Conservation (phyloP, 2,888 invertebrate species). For the Esperia sulphurella region DNA sequence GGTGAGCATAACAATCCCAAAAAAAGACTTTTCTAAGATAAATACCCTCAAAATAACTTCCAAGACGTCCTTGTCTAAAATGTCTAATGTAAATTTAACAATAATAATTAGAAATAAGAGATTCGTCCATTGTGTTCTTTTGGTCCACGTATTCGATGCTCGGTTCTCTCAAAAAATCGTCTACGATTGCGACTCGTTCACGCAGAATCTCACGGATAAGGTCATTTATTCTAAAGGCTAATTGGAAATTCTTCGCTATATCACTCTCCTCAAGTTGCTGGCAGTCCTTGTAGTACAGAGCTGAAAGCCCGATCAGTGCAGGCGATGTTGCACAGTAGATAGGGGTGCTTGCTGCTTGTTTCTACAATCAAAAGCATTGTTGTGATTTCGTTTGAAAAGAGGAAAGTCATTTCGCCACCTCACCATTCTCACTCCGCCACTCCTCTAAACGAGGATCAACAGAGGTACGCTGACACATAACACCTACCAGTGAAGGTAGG, state of each 20-base stretch:
- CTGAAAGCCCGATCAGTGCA: conserved; percentile 88
- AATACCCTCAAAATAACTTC: neutral
- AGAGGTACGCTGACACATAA: too few relatives aligned
- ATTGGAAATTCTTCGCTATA: conserved; percentile 50
- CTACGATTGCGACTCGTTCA: conserved; percentile 23
- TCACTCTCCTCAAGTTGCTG: conserved; percentile 80
- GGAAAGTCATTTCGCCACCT: neutral
- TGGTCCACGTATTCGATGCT: conserved; percentile 9
- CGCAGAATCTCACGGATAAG: conserved; percentile 41
- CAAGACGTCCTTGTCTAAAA: too few relatives aligned
- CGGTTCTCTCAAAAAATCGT: conserved; percentile 14
- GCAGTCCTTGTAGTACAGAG: conserved; percentile 94
- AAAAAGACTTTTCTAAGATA: neutral
- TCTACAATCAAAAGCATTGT: too few relatives aligned
- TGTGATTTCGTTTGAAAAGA: conserved; percentile 80
- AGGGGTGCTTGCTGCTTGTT: conserved; percentile 93
- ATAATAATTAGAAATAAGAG: conserved; percentile 32
- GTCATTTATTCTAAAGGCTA: conserved; percentile 54
- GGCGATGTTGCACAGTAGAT: conserved; percentile 92
- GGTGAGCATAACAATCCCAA: neutral
- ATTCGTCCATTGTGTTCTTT: conserved; percentile 28
- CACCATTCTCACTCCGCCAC: too few relatives aligned
- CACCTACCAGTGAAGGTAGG: too few relatives aligned
- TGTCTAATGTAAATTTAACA: neutral
- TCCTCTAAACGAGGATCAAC: too few relatives aligned